Conservation (phyloP, 2,113 vertebrate genomes). For the Scalopus aquaticus region DNA sequence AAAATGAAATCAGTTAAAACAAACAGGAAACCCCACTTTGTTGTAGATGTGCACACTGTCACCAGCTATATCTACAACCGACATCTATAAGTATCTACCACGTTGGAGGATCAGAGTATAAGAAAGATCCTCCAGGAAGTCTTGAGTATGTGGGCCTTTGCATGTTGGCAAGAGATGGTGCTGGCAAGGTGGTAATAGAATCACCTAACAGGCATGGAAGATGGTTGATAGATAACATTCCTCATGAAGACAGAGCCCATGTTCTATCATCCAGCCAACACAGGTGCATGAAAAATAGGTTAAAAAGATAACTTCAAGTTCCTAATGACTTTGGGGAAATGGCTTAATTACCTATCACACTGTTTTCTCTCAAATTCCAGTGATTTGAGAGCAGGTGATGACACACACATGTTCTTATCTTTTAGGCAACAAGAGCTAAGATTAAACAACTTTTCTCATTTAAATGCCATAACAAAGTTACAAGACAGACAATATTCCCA, state of each 20-base stretch:
- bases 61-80: neutral
- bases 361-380: neutral
- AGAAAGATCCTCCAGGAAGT: neutral
- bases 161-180: rapidly evolving
- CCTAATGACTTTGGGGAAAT: conserved; percentile 10
- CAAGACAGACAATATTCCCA: neutral
- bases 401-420: neutral
- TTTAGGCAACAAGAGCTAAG: neutral
- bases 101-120: rapidly evolving
- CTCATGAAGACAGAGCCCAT: neutral
- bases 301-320: neutral
- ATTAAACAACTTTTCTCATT: conserved; percentile 4
- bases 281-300: neutral
- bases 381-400: neutral
- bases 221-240: neutral
- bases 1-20: neutral
- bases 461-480: neutral
- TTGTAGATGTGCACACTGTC: neutral
- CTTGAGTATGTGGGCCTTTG: neutral
- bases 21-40: neutral
- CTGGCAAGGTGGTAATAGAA: neutral
- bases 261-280: neutral
- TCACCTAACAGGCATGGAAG: neutral
- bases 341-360: neutral
- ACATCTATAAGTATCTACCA: neutral